Conservation (phyloP, 2,113 vertebrate species). For the Triplophysa rosa region DNA sequence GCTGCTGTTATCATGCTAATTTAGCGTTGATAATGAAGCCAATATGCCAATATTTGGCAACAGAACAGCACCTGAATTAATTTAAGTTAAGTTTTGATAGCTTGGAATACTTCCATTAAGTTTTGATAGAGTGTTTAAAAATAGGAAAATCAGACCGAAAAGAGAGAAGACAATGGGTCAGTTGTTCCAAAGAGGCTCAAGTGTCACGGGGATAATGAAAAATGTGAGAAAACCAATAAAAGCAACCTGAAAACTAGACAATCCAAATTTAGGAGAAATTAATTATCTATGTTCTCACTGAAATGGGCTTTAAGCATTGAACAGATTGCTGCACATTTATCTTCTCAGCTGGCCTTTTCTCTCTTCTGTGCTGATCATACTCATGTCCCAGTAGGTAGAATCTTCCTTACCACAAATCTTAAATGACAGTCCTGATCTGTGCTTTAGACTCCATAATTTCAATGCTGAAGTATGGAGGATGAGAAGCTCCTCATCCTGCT, state of each 20-base stretch:
- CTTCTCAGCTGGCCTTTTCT: not conserved
- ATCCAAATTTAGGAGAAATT: not conserved
- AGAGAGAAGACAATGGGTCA: too few relatives aligned
- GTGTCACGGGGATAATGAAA: too few relatives aligned
- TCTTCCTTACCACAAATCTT: not conserved
- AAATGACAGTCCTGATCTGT: not conserved
- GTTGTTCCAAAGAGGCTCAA: too few relatives aligned
- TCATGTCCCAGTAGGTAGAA: not conserved
- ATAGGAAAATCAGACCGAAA: too few relatives aligned
- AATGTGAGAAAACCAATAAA: too few relatives aligned
- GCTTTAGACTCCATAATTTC: not conserved
- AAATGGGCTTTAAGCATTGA: not conserved
- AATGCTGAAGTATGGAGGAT: not conserved
- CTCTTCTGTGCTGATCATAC: not conserved
- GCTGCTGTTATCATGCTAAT: slow-evolving; percentile 16
- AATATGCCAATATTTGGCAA: not conserved
- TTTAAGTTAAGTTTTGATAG: not conserved
- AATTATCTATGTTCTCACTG: not conserved
- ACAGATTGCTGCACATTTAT: not conserved
- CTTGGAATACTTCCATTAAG: not conserved
- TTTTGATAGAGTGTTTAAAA: too few relatives aligned
- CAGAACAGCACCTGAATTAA: not conserved
- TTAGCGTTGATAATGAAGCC: not conserved
- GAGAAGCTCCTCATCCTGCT: not conserved
- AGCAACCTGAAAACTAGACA: not conserved